These are phyloP conservation scores for Intellagama lesueurii DNA, from an alignment of 2,797 vertebrate species.

Conservation along the genomic window DNA sequence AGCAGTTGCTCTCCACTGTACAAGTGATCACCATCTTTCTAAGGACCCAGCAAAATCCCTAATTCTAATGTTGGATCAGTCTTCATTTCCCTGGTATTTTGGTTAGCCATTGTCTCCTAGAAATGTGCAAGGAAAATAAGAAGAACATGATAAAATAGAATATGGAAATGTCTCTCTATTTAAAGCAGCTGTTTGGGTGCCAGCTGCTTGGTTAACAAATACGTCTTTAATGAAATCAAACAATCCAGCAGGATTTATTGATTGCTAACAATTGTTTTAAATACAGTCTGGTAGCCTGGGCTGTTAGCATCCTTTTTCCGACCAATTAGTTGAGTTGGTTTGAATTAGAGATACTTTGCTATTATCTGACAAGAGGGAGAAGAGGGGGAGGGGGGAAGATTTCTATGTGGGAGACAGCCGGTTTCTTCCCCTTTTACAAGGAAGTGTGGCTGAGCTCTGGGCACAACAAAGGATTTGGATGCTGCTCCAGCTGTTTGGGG, in stretches of 20 bases:
- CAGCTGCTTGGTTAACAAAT: constrained; percentile 82
- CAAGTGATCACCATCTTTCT: constrained; percentile 26
- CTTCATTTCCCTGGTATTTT: constrained; percentile 44
- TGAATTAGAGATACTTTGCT: constrained; percentile 83
- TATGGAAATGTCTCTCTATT: constrained; percentile 78
- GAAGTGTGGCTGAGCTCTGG: constrained; percentile 35
- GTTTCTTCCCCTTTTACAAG: constrained; percentile 48
- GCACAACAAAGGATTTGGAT: constrained; percentile 47
- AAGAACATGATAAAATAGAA: constrained; percentile 76
- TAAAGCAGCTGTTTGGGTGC: constrained; percentile 86
- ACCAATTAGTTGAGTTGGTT: constrained; percentile 86
- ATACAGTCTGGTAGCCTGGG: constrained; percentile 80
- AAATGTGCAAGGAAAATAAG: constrained; percentile 72
- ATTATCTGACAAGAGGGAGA: constrained; percentile 66
- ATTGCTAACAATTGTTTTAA: constrained; percentile 84
- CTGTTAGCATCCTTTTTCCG: constrained; percentile 78
- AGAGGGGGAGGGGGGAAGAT: background rate
- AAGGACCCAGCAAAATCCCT: constrained; percentile 26
- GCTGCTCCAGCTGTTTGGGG: constrained; percentile 56
- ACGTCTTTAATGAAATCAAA: constrained; percentile 85
- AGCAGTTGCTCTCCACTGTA: background rate
- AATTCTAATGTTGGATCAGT: constrained; percentile 23
- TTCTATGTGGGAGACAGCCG: constrained; percentile 24
- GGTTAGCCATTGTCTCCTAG: constrained; percentile 59
- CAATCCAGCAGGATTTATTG: constrained; percentile 82